Percentiles rank a stretch among this genome's conserved stretches.
Conservation (phyloP, 2,113 vertebrate species). For the Trematomus loennbergii region DNA sequence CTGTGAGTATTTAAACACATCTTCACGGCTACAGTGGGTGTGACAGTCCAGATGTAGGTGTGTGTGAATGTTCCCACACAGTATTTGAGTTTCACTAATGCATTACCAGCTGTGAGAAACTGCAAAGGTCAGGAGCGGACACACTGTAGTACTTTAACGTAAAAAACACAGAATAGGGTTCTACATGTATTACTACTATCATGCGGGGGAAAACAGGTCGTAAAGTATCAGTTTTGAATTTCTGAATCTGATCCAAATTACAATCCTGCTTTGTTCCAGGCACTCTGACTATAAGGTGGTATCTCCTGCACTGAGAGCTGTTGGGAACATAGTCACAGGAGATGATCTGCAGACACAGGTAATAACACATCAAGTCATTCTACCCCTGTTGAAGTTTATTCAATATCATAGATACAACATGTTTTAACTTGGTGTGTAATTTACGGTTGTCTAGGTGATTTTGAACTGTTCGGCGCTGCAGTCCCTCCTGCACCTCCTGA, state of each 20-base stretch:
- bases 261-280: conserved; percentile 81
- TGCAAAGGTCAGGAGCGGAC: neutral
- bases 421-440: conserved; percentile 13
- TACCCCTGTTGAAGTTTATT: neutral
- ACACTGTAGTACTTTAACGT: neutral
- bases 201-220: neutral
- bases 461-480: conserved; percentile 97
- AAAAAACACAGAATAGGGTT: too few species aligned
- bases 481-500: conserved; percentile 94
- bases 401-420: neutral
- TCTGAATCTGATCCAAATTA: neutral
- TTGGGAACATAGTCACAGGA: conserved; percentile 97
- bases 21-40: neutral
- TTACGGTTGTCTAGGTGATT: conserved; percentile 88
- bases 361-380: conserved; percentile 17
- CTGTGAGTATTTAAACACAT: conserved; percentile 87
- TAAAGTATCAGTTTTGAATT: neutral
- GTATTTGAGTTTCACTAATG: neutral
- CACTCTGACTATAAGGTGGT: conserved; percentile 98
- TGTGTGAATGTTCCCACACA: neutral
- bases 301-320: conserved; percentile 94
- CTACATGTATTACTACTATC: neutral
- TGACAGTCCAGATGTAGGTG: conserved; percentile 9
- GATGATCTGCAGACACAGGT: conserved; percentile 99
- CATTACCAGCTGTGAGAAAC: neutral